Base-by-base conservation (phyloP, 1,140 invertebrate genomes). In the Yoshiicerus persimilis region DNA sequence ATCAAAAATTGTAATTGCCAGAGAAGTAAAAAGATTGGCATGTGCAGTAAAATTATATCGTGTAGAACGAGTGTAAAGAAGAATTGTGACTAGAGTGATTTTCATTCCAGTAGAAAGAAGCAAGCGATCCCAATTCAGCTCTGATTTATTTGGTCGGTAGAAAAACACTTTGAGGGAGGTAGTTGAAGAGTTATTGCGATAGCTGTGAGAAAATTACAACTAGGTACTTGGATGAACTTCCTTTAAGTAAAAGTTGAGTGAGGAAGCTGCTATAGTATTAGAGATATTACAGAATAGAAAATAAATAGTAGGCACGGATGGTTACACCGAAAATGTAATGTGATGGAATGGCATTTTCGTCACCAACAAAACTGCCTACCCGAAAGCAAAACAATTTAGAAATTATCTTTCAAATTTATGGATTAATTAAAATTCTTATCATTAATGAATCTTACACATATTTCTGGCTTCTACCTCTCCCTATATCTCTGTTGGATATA, bases 391-490 rank as follows among this genome's bases (percentile, higher is more conserved):
- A 80, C 75, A 80, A 80, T 80, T 84, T 84, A n/a, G 38, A 84
- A 84, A 84, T 84, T 84, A 47, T 84, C 83, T 84, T 84, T 84
- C 83, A 84, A 56, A 84, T 84, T 84, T 84, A 84, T 84, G 83
- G 83, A 84, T 84, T 84, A 84, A 84, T 84, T 84, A 47, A 84
- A 84, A 84, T 84, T 84, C 83, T 84, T 41, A 80, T 80, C 75
- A 23, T 80, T 80, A 36, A 80, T 80, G 75, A 80, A 80, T 80
- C 75, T 80, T 38, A 38, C 6, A 34, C 2, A 32, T 38, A 80
- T 77, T n/a, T 77, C 27, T 77, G n/a, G 41, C 4, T 9, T 11
- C 4, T 11, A 41, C 4, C 13, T 20, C n/a, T n/a, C 5, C 3
- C 1, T 56, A 56, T 56, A 56, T n/a, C 47, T 56, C 47, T 39